These are phyloP conservation scores for Syngnathus rostellatus DNA, from an alignment of 2,797 vertebrate species.

Conservation along the genomic window DNA sequence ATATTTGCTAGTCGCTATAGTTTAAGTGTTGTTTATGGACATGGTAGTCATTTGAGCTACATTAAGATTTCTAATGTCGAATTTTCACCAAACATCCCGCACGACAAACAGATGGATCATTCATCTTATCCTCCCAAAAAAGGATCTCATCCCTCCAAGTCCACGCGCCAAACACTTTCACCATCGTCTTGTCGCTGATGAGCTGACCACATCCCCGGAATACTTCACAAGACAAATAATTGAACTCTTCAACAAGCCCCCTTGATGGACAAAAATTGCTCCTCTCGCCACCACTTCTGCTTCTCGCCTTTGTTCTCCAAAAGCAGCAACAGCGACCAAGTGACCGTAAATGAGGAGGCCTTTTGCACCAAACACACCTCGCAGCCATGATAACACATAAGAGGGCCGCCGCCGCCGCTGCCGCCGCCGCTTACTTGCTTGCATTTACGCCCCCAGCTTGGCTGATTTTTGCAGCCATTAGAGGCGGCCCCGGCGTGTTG, in stretches of 20 bases:
- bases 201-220: slow-evolving; percentile 70
- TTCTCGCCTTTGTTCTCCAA: slow-evolving; percentile 69
- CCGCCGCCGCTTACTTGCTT: slow-evolving; percentile 19
- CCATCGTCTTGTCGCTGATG: slow-evolving; percentile 62
- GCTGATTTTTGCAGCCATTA: slow-evolving; percentile 69
- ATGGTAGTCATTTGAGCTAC: too few relatives aligned
- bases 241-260: slow-evolving; percentile 63
- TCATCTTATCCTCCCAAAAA: not conserved
- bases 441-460: slow-evolving; percentile 61
- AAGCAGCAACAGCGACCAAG: slow-evolving; percentile 64
- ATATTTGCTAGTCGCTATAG: not conserved
- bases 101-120: not conserved
- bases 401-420: slow-evolving; percentile 38
- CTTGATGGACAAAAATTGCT: slow-evolving; percentile 72
- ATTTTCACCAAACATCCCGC: not conserved
- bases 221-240: slow-evolving; percentile 73
- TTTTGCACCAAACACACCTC: slow-evolving; percentile 59
- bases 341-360: slow-evolving; percentile 53
- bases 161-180: not conserved
- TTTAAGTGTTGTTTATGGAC: too few relatives aligned
- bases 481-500: slow-evolving; percentile 56
- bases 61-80: not conserved
- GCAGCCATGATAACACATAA: slow-evolving; percentile 68
- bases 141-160: not conserved
- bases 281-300: slow-evolving; percentile 67